Percentiles rank a stretch among this genome's conserved stretches.
These are phyloP conservation scores for Sebastes nivosus DNA, from an alignment of 2,797 vertebrate species.

Conservation along the genomic window DNA sequence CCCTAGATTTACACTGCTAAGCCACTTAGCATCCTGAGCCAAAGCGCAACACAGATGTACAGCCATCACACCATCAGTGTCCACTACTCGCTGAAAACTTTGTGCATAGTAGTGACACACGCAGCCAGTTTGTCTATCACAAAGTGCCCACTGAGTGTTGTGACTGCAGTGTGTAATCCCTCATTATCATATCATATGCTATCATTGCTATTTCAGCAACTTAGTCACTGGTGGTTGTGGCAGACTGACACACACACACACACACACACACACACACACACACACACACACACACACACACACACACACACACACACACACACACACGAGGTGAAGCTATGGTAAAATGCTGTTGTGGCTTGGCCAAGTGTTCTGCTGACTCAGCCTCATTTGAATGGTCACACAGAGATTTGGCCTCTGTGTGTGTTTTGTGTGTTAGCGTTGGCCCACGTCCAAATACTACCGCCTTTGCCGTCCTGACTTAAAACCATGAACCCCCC, in stretches of 20 bases:
- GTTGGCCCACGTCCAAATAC: conserved; percentile 63
- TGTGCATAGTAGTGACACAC: not conserved
- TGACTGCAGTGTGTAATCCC: conserved; percentile 8
- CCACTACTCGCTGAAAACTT: conserved; percentile 1
- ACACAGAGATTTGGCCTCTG: conserved; percentile 56
- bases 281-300: not conserved
- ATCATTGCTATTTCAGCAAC: conserved; percentile 46
- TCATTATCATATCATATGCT: conserved; percentile 38
- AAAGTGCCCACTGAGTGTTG: not conserved
- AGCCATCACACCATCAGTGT: not conserved
- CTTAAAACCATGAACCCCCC: conserved; percentile 37
- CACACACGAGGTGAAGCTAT: conserved; percentile 55
- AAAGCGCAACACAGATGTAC: conserved; percentile 16
- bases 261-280: conserved; percentile 20
- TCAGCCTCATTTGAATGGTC: conserved; percentile 76
- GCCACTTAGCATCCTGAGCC: conserved; percentile 44
- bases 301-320: not conserved
- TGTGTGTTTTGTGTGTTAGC: conserved; percentile 43
- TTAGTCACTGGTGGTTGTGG: conserved; percentile 32
- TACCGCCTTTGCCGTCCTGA: conserved; percentile 60
- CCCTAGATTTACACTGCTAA: conserved; percentile 55
- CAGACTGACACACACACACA: not conserved
- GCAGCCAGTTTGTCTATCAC: not conserved
- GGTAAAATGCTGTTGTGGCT: conserved; percentile 70
- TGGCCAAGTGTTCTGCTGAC: conserved; percentile 71